Conservation (phyloP, 1,140 invertebrate species). For the Brachionus sp. region DNA sequence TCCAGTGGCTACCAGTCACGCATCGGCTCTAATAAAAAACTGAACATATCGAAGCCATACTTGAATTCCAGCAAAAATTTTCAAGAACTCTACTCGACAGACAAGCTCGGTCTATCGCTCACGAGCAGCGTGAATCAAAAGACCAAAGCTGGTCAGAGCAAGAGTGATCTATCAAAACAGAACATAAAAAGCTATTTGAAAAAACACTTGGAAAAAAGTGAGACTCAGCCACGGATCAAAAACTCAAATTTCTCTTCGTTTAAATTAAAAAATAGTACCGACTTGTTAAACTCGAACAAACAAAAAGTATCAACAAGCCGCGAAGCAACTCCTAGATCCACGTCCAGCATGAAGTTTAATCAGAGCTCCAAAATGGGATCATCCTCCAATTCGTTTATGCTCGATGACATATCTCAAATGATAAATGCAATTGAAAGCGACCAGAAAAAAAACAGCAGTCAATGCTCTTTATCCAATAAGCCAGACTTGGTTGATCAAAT, state of each 20-base stretch:
- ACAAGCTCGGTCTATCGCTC: not conserved
- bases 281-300: not conserved
- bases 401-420: conserved; percentile 16
- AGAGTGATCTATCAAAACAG: not conserved
- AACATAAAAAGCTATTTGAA: conserved; percentile 27
- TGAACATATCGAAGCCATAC: not conserved
- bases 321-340: not conserved
- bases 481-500: conserved; percentile 3
- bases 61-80: conserved; percentile 29
- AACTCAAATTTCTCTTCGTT: conserved; percentile 19
- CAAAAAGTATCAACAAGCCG: not conserved
- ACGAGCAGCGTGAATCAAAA: not conserved
- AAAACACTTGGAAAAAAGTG: conserved; percentile 34
- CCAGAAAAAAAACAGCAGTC: not conserved
- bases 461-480: not conserved
- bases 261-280: not conserved
- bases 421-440: conserved; percentile 11
- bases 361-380: not conserved
- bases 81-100: not conserved
- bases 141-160: not conserved
- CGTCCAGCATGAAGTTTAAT: not conserved
- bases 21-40: conserved; percentile 32
- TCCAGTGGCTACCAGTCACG: not conserved
- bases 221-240: not conserved
- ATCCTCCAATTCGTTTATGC: conserved; percentile 19